Conservation (phyloP, 2,797 vertebrate species). For the Vultur gryphus region DNA sequence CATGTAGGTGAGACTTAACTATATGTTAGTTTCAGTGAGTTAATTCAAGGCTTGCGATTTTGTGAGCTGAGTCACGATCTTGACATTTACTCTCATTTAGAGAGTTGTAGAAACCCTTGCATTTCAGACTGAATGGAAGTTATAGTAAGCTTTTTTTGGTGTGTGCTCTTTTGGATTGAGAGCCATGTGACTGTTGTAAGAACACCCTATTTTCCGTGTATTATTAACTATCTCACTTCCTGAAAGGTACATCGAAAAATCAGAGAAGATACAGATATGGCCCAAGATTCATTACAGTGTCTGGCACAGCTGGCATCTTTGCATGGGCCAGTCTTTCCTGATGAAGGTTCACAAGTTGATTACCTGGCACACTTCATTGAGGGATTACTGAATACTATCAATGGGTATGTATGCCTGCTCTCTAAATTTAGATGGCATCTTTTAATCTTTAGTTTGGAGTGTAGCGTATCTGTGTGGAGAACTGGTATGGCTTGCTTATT, state of each 20-base stretch:
- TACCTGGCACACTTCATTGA: constrained; percentile 98
- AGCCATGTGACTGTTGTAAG: constrained; percentile 68
- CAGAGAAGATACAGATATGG: constrained; percentile 98
- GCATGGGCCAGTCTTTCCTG: constrained; percentile 93
- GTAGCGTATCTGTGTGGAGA: neutral
- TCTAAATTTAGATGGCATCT: constrained; percentile 51
- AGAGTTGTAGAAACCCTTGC: neutral
- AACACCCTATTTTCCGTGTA: constrained; percentile 65
- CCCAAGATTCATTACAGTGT: constrained; percentile 97
- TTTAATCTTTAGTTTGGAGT: constrained; percentile 7
- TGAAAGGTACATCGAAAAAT: constrained; percentile 97
- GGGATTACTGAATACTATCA: constrained; percentile 95
- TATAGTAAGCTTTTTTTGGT: constrained; percentile 59
- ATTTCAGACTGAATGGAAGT: constrained; percentile 47
- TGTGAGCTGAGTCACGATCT: neutral
- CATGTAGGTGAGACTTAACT: constrained; percentile 72
- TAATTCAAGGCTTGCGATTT: constrained; percentile 29
- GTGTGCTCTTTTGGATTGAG: constrained; percentile 54
- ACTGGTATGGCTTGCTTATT: neutral
- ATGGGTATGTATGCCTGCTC: constrained; percentile 85
- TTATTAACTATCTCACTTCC: constrained; percentile 66
- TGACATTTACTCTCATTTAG: constrained; percentile 5
- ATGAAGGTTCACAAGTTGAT: constrained; percentile 94
- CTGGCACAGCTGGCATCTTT: constrained; percentile 96
- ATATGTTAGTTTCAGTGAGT: constrained; percentile 29